These are phyloP conservation scores for Gephyroberyx darwinii DNA, from an alignment of 2,797 vertebrate species.

Conservation along the genomic window DNA sequence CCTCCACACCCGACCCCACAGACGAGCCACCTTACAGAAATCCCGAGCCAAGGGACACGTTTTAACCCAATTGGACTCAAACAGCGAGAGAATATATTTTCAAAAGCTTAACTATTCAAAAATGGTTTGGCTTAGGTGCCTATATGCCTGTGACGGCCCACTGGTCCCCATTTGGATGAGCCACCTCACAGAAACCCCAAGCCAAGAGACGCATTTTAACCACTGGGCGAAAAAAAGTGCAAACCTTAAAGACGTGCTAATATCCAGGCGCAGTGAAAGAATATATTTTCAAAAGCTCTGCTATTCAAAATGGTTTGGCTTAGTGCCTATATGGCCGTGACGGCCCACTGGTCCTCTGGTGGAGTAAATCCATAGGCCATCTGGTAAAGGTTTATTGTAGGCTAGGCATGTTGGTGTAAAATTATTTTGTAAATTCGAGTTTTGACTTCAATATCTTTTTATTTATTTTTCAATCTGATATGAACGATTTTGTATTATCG, in stretches of 20 bases:
- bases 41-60: constrained; percentile 79
- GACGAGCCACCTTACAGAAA: constrained; percentile 79
- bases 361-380: constrained; percentile 67
- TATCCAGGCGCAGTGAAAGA: constrained; percentile 60
- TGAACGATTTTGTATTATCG: constrained; percentile 79
- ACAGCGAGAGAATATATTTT: constrained; percentile 37
- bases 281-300: constrained; percentile 70
- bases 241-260: constrained; percentile 61
- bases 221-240: constrained; percentile 48
- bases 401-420: constrained; percentile 76
- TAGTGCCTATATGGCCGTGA: constrained; percentile 58
- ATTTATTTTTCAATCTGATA: constrained; percentile 83
- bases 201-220: constrained; percentile 58
- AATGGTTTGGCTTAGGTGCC: constrained; percentile 65
- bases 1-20: constrained; percentile 81
- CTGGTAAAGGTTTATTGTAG: constrained; percentile 62
- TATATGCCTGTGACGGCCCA: constrained; percentile 56
- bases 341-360: constrained; percentile 64
- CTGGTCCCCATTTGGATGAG: constrained; percentile 53
- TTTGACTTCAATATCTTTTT: constrained; percentile 76
- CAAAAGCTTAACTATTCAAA: constrained; percentile 39
- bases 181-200: constrained; percentile 55
- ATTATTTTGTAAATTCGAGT: constrained; percentile 78
- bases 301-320: constrained; percentile 60
- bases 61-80: constrained; percentile 63